Evolutionary conservation across 2,888 invertebrate genomes (phyloP), one percentile per base, ranked within the genome.

Genomic region (Drosophila sordidapex): DNA sequence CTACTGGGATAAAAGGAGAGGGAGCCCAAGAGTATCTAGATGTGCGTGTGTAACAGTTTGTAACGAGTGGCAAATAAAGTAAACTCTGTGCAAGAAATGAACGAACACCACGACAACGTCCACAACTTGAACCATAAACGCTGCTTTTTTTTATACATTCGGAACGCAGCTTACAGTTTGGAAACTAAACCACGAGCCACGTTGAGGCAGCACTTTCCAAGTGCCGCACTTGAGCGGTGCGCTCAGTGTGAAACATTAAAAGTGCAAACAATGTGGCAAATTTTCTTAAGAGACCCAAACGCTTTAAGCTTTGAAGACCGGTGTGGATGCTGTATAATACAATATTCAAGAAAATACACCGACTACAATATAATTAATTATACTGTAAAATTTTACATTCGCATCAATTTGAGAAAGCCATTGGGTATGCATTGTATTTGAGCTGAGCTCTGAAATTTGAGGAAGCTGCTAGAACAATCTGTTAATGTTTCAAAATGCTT

Each of bases 61-160:
- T 51, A 64, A 40, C 51, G 54, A 76, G 61, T 56, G 57, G 75
- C 65, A 74, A 83, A 78, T 70, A 79, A 77, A 83, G 78, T 72
- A 61, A 76, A 69, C 51, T 75, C 38, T 58, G 59, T 13, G 35
- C 62, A 67, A 25, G 8, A 56, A 63, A 63, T 52, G 66, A 49
- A 72, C 70, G 59, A 48, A 46, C 54, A 60, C 33, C 57, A 54
- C 59, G 78, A 81, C 74, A 83, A 74, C 68, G 70, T 67, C 73
- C 73, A 60, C 76, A 80, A 68, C 81, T 73, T 69, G 38, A 61
- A 77, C 74, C 53, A 82, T 83, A 83, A 83, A 85, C 74, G 88
- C 74, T 87, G 83, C 85, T 84, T 66, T 83, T 83, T 21, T 83
- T 87, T 85, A 81, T 54, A 38, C 21, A 21, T 71, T 72, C 70